These are phyloP conservation scores for Nasonia giraulti DNA, from an alignment of 1,140 invertebrate genomes.

Conservation along the genomic window DNA sequence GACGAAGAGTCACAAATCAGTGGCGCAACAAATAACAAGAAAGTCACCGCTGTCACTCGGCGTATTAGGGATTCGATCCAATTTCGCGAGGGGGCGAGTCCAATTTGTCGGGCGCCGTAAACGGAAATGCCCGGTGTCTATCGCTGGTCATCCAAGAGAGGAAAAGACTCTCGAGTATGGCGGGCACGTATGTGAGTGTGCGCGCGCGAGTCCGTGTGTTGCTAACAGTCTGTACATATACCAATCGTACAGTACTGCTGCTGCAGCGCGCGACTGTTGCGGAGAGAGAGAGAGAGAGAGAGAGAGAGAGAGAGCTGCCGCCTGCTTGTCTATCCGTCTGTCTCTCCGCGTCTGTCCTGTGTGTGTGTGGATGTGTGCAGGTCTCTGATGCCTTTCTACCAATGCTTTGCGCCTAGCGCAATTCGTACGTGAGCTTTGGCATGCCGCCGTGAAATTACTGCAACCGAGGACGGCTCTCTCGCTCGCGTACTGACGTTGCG, in stretches of 20 bases:
- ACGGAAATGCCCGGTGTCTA: constrained; percentile 13
- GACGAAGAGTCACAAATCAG: constrained; percentile 35
- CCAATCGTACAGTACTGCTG: too few species aligned
- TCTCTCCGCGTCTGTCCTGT: not conserved
- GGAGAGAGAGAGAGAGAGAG: not conserved
- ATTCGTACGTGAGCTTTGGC: constrained; percentile 3
- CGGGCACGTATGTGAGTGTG: not conserved
- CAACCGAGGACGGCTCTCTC: not conserved
- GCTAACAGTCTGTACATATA: not conserved
- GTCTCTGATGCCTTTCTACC: not conserved
- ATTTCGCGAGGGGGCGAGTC: constrained; percentile 16
- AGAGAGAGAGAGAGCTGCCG: too few species aligned
- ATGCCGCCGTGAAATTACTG: constrained; percentile 19
- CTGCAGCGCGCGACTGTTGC: not conserved
- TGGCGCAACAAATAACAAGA: constrained; percentile 35
- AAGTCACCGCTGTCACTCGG: constrained; percentile 30
- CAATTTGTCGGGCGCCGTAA: constrained; percentile 35
- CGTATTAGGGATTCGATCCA: constrained; percentile 43
- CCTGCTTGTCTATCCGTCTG: not conserved
- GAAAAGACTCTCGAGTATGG: constrained; percentile 11
- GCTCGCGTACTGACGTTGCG: not conserved
- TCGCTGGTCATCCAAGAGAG: constrained; percentile 8
- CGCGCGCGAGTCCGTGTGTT: too few species aligned
- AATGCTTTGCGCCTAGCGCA: not conserved
- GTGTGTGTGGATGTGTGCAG: not conserved